phyloP scores from a whole-genome alignment of 2,113 vertebrate genomes.

The Poecile atricapillus region DNA sequence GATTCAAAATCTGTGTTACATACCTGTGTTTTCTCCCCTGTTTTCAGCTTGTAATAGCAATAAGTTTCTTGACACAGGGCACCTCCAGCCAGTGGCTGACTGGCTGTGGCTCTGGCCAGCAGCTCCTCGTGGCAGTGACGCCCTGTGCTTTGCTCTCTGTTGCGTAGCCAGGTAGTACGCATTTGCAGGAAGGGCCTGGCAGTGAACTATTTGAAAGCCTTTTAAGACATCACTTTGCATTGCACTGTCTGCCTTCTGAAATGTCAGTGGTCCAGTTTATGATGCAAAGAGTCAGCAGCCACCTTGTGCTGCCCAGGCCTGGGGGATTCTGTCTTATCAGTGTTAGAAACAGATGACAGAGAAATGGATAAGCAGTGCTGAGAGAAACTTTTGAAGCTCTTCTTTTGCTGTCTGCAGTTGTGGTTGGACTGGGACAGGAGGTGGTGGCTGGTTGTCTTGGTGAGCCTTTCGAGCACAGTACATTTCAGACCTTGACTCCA shows the following conservation, averaged over 20 bases:
- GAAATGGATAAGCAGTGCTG: background rate
- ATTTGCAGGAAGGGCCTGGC: background rate
- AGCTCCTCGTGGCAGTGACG: background rate
- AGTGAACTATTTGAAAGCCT: background rate
- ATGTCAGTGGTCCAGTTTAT: background rate
- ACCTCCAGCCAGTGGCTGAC: background rate
- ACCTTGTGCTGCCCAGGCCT: background rate
- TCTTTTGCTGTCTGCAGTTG: background rate
- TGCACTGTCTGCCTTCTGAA: background rate
- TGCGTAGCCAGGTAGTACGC: background rate
- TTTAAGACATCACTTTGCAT: background rate
- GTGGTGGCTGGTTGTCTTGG: background rate
- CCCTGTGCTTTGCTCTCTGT: background rate
- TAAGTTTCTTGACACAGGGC: conserved; percentile 36
- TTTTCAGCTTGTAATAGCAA: conserved; percentile 50
- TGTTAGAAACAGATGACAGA: background rate
- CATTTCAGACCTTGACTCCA: conserved; percentile 47
- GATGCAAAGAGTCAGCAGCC: background rate
- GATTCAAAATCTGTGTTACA: background rate
- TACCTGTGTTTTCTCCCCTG: background rate
- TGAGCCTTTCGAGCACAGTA: background rate
- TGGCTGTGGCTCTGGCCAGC: background rate
- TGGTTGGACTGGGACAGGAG: background rate
- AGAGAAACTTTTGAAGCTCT: background rate
- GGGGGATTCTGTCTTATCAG: background rate